A percentile compares a stretch with the other conserved stretches of the same genome.
Evolutionary conservation across 2,797 vertebrate species (phyloP).

Genomic region (Poeciliopsis turneri): DNA sequence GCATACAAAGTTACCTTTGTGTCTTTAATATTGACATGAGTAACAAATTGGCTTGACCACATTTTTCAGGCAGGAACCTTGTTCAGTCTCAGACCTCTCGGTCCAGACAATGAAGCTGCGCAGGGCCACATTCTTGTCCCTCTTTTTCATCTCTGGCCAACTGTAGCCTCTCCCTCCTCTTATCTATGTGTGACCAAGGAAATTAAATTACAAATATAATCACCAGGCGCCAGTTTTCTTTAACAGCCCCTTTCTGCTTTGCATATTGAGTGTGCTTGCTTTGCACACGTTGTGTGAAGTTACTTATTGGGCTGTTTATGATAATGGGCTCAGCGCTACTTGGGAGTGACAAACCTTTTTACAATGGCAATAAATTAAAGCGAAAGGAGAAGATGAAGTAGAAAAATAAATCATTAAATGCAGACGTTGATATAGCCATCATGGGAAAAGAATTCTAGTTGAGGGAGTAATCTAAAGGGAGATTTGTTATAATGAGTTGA

Average conservation of each 20-base stretch:
- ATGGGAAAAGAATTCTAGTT: slow-evolving; percentile 25
- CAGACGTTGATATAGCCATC: slow-evolving; percentile 18
- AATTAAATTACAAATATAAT: slow-evolving; percentile 88
- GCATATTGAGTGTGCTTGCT: slow-evolving; percentile 82
- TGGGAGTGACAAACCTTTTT: slow-evolving; percentile 66
- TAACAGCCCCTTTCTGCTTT: slow-evolving; percentile 77
- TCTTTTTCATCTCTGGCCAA: slow-evolving; percentile 71
- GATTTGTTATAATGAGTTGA: slow-evolving; percentile 8
- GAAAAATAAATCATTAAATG: slow-evolving; percentile 28
- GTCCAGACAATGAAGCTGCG: slow-evolving; percentile 70
- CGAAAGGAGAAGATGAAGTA: slow-evolving; percentile 22
- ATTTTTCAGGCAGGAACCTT: slow-evolving; percentile 39
- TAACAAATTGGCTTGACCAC: slow-evolving; percentile 23
- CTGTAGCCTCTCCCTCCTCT: slow-evolving; percentile 69
- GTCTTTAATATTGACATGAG: slow-evolving; percentile 31
- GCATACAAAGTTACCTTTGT: slow-evolving; percentile 23
- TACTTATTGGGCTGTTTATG: slow-evolving; percentile 77
- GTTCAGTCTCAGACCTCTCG: slow-evolving; percentile 62
- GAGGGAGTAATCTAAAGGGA: slow-evolving; percentile 12
- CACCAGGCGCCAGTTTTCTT: slow-evolving; percentile 75
- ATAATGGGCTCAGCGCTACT: slow-evolving; percentile 73
- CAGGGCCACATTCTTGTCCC: slow-evolving; percentile 59
- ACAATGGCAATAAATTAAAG: slow-evolving; percentile 58
- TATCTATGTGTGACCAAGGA: slow-evolving; percentile 81
- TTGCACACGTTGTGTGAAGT: slow-evolving; percentile 69